Percentiles rank a stretch among this genome's conserved stretches.
Conservation (phyloP, 2,888 invertebrate species). For the Bimastos eiseni region DNA sequence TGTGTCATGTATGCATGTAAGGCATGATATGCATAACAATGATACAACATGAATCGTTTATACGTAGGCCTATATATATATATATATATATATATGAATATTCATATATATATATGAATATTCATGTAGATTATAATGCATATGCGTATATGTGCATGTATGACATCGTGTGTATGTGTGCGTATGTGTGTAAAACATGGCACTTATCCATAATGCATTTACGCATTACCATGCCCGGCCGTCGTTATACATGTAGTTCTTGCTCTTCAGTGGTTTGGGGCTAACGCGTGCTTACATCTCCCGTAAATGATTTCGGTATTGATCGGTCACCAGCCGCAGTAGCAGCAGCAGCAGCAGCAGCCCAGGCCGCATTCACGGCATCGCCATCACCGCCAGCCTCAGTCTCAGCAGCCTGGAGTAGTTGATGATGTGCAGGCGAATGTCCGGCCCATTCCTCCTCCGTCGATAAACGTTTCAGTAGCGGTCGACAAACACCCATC, state of each 20-base stretch:
- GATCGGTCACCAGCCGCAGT: not conserved
- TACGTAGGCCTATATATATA: not conserved
- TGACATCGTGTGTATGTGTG: not conserved
- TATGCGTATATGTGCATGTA: constrained; percentile 2
- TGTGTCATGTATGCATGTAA: not conserved
- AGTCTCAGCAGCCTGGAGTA: not conserved
- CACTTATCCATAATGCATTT: not conserved
- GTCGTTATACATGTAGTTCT: not conserved
- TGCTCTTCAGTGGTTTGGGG: not conserved
- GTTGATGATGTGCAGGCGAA: not conserved
- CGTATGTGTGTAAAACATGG: not conserved
- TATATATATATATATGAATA: not conserved
- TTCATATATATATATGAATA: not conserved
- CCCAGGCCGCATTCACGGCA: not conserved
- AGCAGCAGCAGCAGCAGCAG: not conserved
- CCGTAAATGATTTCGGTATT: not conserved
- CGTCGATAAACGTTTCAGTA: constrained; percentile 13
- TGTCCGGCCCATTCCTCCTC: not conserved
- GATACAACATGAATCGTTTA: too few species aligned
- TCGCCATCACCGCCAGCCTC: constrained; percentile 9
- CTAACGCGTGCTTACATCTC: not conserved
- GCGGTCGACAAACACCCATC: not conserved
- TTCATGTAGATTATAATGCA: too few species aligned
- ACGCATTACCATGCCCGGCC: not conserved
- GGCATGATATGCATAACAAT: too few species aligned